These are phyloP conservation scores for Leptinotarsa haldemani DNA, from an alignment of 2,888 invertebrate genomes.

Conservation along the genomic window DNA sequence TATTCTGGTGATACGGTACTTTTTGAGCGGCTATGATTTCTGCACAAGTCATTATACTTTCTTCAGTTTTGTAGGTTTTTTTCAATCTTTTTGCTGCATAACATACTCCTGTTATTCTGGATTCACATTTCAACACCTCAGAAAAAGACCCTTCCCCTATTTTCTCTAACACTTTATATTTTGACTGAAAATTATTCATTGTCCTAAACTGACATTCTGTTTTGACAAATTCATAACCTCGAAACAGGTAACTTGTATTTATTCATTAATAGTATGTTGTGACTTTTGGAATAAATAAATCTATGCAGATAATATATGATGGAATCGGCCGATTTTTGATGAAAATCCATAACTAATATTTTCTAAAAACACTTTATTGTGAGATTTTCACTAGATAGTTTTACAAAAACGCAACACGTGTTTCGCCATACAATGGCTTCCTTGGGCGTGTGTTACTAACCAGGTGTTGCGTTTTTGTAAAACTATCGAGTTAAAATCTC, in stretches of 20 bases:
- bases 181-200: conserved; percentile 47
- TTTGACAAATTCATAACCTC: conserved; percentile 22
- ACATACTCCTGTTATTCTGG: conserved; percentile 67
- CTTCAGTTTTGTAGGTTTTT: conserved; percentile 69
- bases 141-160: conserved; percentile 79
- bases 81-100: conserved; percentile 76
- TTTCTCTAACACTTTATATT: conserved; percentile 73
- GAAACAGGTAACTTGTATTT: conserved; percentile 33
- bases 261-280: neutral
- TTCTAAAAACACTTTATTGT: no score
- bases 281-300: no score
- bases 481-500: no score
- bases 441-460: no score
- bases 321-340: no score
- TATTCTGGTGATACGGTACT: conserved; percentile 72
- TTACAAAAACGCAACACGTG: no score
- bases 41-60: conserved; percentile 68
- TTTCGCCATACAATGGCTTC: no score
- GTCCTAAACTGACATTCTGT: conserved; percentile 8
- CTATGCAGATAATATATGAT: no score
- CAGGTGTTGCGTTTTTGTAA: no score
- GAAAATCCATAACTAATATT: no score
- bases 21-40: conserved; percentile 74
- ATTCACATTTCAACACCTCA: conserved; percentile 75
- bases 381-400: no score